These are phyloP conservation scores for Aphaenogaster ashmeadi DNA, from an alignment of 1,140 invertebrate genomes.

Conservation along the genomic window DNA sequence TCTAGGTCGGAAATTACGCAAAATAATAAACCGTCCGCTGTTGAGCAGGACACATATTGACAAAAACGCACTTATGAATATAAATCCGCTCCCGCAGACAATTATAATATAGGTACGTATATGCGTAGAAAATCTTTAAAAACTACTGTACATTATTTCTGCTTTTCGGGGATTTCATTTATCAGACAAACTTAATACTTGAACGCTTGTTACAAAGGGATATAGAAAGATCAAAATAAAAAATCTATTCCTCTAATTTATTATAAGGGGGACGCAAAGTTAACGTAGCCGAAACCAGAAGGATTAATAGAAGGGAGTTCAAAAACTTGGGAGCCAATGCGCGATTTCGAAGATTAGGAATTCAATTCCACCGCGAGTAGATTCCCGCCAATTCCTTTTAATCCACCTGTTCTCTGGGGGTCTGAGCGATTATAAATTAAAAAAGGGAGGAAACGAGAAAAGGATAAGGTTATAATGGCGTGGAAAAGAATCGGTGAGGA, in stretches of 20 bases:
- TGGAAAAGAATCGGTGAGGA: slow-evolving; percentile 33
- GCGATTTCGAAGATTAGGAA: slow-evolving; percentile 39
- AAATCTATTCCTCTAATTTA: slow-evolving; percentile 4
- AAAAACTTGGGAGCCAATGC: slow-evolving; percentile 25
- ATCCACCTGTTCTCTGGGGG: slow-evolving; percentile 22
- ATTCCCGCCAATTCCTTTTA: slow-evolving; percentile 39
- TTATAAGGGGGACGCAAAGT: not conserved
- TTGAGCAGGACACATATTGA: slow-evolving; percentile 32
- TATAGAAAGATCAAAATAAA: not conserved
- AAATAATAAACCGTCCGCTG: slow-evolving; percentile 52
- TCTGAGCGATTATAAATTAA: slow-evolving; percentile 36
- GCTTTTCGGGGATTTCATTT: not conserved
- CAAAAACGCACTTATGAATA: slow-evolving; percentile 23
- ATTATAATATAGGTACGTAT: not conserved
- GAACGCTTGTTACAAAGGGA: not conserved
- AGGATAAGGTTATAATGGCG: slow-evolving; percentile 36
- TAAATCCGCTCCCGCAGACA: slow-evolving; percentile 8
- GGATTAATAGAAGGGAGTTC: not conserved
- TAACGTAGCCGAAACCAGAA: not conserved
- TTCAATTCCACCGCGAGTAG: slow-evolving; percentile 27
- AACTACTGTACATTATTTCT: slow-evolving; percentile 13
- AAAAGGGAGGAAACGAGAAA: slow-evolving; percentile 41
- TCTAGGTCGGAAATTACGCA: slow-evolving; percentile 47
- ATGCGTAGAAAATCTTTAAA: not conserved
- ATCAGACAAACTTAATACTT: not conserved